Base-by-base conservation (phyloP, 2,888 invertebrate genomes). In the Merodon equestris region DNA sequence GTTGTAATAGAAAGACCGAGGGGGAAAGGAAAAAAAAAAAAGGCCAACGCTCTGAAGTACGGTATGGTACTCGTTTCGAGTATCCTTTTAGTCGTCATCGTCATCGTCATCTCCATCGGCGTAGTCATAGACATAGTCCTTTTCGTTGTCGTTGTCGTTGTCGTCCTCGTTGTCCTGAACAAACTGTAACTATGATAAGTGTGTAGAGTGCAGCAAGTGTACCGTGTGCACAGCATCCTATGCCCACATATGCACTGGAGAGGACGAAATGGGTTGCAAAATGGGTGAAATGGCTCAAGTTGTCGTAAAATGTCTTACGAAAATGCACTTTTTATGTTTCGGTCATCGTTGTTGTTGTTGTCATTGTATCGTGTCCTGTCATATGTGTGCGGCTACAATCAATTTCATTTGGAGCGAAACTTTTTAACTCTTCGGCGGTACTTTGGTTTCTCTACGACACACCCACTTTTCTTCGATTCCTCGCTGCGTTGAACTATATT, bases 281-380 rank as follows among this genome's bases (percentile, higher is more conserved):
- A 77, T 58, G 77, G 67, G 61, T 73, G 57, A 72, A 77, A 77
- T 77, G 61, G 51, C 15, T 72, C 13, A 73, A 68, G 53, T 68
- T 77, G 77, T 68, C 67, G 73, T 77, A 73, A 77, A 73, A 68
- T 51, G 73, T 63, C 45, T 53, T 58, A 17, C 67, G 68, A 70
- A 63, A 63, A 75, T 74, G 74, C 64, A 74, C 63, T 79, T 79
- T 74, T 74, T 79, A 79, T 79, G 79, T 64, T 64, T n/a, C 9
- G 27, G 27, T 27, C 27, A 7, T 4, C 27, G 27, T 27, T 7
- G 27, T 27, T 7, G 27, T 27, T 7, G 27, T 27, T 27, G 27
- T 27, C 9, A 9, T 56, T 51, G 38, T 79, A 60, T 50, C 70
- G 64, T 74, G 74, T 68, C 61, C 63, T 56, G 71, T 51, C 61